Percentiles rank a stretch among this genome's conserved stretches.
Evolutionary conservation across 2,797 vertebrate species (phyloP).

Genomic region (Lagodon rhomboides): DNA sequence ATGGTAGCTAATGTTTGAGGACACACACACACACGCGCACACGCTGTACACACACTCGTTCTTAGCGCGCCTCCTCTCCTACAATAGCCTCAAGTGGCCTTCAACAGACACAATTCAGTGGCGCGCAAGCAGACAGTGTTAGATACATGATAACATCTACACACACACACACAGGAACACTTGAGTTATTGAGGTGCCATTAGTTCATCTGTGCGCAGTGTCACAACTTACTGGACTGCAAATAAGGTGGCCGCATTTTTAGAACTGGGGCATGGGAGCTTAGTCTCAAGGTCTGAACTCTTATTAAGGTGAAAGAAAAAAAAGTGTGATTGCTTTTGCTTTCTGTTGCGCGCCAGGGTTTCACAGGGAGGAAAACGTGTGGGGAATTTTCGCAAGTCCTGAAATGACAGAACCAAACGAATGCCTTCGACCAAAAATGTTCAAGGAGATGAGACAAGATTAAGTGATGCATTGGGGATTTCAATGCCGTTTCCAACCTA

Average conservation of each 20-base stretch:
- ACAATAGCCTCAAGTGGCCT: conserved; percentile 54
- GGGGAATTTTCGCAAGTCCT: background rate
- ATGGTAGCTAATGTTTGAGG: conserved; percentile 36
- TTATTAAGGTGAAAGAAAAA: background rate
- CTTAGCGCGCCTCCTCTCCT: conserved; percentile 31
- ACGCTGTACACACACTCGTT: background rate
- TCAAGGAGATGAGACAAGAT: background rate
- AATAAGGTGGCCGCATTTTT: conserved; percentile 8
- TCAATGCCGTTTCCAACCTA: background rate
- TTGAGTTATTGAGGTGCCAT: background rate
- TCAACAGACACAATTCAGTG: conserved; percentile 47
- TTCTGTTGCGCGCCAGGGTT: background rate
- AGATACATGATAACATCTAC: conserved; percentile 28
- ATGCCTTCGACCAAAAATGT: background rate
- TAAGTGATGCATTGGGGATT: background rate
- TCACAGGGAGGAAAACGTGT: background rate
- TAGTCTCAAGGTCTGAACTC: background rate
- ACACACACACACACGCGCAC: conserved; percentile 19
- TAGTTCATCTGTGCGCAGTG: background rate
- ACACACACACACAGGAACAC: conserved; percentile 23
- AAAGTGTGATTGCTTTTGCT: background rate
- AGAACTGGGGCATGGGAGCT: conserved; percentile 12
- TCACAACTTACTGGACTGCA: conserved; percentile 13
- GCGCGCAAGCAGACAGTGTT: conserved; percentile 35
- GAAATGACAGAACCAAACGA: background rate